A percentile compares a stretch with the other conserved stretches of the same genome.
Evolutionary conservation across 2,113 vertebrate species (phyloP).

Genomic region (Argyrosomus japonicus): DNA sequence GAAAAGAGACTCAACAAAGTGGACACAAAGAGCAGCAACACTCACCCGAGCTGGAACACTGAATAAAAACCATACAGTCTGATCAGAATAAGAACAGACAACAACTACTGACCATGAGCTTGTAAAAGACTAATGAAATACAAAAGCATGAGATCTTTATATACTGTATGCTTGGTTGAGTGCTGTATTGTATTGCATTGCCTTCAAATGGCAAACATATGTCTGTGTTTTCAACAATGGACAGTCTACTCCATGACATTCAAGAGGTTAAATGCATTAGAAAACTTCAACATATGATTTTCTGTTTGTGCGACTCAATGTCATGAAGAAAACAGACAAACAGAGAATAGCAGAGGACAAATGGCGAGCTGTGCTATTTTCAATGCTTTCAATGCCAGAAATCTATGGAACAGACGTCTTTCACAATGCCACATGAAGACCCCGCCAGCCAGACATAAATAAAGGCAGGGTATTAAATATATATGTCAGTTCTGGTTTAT

Average conservation of each 20-base stretch:
- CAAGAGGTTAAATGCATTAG: neutral
- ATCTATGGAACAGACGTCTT: too few relatives aligned
- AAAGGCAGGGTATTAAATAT: neutral
- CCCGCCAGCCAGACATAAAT: neutral
- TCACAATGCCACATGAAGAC: too few relatives aligned
- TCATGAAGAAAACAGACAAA: neutral
- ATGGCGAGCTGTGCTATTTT: neutral
- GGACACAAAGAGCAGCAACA: conserved; percentile 20
- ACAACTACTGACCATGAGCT: neutral
- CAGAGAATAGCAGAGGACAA: neutral
- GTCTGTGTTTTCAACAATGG: neutral
- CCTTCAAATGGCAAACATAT: neutral
- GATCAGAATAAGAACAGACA: neutral
- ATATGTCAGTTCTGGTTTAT: neutral
- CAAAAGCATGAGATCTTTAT: neutral
- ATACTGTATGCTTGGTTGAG: neutral
- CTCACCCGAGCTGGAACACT: conserved; percentile 2
- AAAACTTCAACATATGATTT: neutral
- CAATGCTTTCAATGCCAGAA: neutral
- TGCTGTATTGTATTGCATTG: neutral
- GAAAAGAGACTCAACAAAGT: conserved; percentile 19
- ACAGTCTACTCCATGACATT: neutral
- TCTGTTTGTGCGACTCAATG: neutral
- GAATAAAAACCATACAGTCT: conserved; percentile 21
- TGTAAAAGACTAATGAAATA: neutral